These are phyloP conservation scores for Zhuqinia jingwanae DNA, from an alignment of 2,888 invertebrate genomes.

Conservation along the genomic window DNA sequence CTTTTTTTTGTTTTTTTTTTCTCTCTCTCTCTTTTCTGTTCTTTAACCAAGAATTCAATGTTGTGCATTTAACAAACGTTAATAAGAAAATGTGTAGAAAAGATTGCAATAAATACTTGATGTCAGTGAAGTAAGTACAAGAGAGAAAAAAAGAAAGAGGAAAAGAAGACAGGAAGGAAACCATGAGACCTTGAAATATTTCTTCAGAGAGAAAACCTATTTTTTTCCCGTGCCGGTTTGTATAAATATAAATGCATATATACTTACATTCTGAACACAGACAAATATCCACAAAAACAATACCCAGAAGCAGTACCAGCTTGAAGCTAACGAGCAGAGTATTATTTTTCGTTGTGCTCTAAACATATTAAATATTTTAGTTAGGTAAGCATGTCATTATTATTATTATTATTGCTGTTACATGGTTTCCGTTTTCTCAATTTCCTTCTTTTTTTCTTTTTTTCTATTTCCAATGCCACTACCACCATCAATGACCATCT, in stretches of 20 bases:
- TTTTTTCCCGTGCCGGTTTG: neutral
- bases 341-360: neutral
- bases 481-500: slow-evolving; percentile 11
- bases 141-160: neutral
- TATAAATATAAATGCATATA: too few relatives aligned
- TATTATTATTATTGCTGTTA: neutral
- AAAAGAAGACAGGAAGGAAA: slow-evolving; percentile 19
- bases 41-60: too few relatives aligned
- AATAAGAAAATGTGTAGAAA: too few relatives aligned
- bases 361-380: slow-evolving; percentile 7
- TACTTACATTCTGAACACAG: too few relatives aligned
- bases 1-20: too few relatives aligned
- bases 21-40: neutral
- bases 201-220: neutral
- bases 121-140: too few relatives aligned
- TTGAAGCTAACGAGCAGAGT: neutral
- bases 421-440: neutral
- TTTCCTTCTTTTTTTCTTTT: neutral
- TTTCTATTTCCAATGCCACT: neutral
- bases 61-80: too few relatives aligned
- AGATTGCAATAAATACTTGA: too few relatives aligned
- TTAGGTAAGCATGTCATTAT: too few relatives aligned
- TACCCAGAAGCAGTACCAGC: neutral
- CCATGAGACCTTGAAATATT: slow-evolving; percentile 5
- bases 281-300: neutral